Conservation (phyloP, 2,888 invertebrate genomes). For the Callyntrura sp. region DNA sequence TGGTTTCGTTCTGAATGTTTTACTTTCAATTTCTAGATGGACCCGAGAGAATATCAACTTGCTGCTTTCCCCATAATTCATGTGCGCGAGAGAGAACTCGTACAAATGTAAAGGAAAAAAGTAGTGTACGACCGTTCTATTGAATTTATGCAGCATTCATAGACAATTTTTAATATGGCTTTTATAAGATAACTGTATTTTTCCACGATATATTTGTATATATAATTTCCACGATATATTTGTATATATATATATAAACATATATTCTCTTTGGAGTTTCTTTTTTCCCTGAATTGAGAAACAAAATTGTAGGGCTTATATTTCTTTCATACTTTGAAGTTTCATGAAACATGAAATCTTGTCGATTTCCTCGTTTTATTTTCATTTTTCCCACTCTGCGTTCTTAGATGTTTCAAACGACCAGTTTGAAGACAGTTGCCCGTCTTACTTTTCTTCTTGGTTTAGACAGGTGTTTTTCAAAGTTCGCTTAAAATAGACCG, state of each 20-base stretch:
- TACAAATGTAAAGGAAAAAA: conserved; percentile 2
- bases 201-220: too few species aligned
- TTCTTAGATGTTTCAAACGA: neutral
- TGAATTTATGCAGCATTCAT: too few species aligned
- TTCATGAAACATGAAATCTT: conserved; percentile 4
- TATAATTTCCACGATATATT: too few species aligned
- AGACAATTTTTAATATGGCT: too few species aligned
- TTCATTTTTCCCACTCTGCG: neutral
- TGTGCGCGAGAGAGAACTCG: neutral
- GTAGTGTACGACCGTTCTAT: neutral
- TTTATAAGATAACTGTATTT: too few species aligned
- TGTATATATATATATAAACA: too few species aligned
- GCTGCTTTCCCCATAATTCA: conserved; percentile 11
- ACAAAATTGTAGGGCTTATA: neutral
- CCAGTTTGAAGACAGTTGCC: neutral
- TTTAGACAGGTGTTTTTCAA: conserved; percentile 9
- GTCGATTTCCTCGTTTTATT: conserved; percentile 22
- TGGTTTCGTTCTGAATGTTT: conserved; percentile 55
- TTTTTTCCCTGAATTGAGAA: neutral
- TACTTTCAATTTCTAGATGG: conserved; percentile 60
- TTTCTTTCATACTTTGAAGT: neutral
- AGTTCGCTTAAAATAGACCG: neutral
- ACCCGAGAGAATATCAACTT: conserved; percentile 50
- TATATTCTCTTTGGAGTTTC: neutral
- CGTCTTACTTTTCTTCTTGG: neutral